Evolutionary conservation across 2,113 vertebrate genomes (phyloP).

Genomic region (Phalacrocorax brasilianus): DNA sequence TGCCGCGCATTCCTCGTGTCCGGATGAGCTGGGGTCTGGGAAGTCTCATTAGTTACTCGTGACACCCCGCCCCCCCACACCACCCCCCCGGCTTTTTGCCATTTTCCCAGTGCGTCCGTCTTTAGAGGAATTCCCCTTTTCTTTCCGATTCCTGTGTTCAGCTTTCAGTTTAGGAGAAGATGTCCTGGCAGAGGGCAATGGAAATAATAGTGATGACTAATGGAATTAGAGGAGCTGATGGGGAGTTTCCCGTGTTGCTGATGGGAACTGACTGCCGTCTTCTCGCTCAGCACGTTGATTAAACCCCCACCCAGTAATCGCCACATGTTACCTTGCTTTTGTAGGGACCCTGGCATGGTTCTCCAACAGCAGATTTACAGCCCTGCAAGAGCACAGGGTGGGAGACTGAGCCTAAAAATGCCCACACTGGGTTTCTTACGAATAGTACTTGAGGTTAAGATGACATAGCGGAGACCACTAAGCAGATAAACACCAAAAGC

Average conservation of each 20-base stretch:
- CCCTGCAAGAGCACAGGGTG: background rate
- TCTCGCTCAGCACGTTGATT: background rate
- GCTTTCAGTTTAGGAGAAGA: background rate
- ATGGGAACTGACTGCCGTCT: background rate
- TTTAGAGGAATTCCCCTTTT: constrained; percentile 8
- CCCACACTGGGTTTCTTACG: background rate
- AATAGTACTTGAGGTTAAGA: background rate
- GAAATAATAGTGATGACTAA: background rate
- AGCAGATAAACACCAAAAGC: background rate
- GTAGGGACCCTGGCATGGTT: background rate
- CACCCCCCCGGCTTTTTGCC: background rate
- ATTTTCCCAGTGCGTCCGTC: background rate
- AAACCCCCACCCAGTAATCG: background rate
- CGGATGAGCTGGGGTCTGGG: background rate
- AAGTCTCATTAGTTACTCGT: background rate
- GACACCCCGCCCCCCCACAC: background rate
- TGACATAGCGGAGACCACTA: background rate
- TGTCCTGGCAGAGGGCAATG: background rate
- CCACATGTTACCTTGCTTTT: background rate
- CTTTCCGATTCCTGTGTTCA: background rate
- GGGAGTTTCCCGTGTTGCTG: background rate
- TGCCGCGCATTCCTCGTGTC: background rate
- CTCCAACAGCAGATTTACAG: background rate
- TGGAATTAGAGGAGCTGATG: background rate
- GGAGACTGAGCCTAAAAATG: background rate